Conservation (phyloP, 2,888 invertebrate species). For the Lochmaea capreae region DNA sequence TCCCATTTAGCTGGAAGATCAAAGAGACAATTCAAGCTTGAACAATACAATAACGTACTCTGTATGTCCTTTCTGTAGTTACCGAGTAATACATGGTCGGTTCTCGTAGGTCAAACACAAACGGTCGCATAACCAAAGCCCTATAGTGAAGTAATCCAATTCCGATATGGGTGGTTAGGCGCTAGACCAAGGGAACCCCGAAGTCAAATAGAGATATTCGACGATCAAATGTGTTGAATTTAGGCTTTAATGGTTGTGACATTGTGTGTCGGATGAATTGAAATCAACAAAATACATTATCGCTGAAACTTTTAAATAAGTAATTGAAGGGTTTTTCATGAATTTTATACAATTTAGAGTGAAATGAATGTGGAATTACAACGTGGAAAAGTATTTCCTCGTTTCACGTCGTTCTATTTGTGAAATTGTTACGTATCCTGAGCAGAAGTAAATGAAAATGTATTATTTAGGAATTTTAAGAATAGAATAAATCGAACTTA, state of each 20-base stretch:
- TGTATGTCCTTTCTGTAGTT: background rate
- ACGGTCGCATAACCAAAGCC: conserved; percentile 4
- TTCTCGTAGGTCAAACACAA: conserved; percentile 5
- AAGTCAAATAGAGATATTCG: conserved; percentile 1
- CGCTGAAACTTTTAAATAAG: background rate
- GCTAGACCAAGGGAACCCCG: background rate
- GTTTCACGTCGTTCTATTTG: no score
- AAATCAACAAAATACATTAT: background rate
- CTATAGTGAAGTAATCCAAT: conserved; percentile 5
- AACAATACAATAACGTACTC: background rate
- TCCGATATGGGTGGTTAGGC: conserved; percentile 1
- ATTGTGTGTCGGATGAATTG: background rate
- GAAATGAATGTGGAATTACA: background rate
- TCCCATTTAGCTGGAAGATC: background rate
- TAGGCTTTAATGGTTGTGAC: conserved; percentile 1
- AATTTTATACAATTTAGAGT: background rate
- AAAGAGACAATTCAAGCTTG: background rate
- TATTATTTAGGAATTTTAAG: no score
- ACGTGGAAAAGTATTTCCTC: no score
- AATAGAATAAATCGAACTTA: no score
- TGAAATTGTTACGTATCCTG: no score
- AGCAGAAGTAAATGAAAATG: no score
- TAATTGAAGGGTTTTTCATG: background rate
- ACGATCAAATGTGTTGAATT: background rate
- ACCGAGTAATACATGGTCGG: background rate